Conservation (phyloP, 1,140 invertebrate species). For the Meloidogyne chitwoodi region DNA sequence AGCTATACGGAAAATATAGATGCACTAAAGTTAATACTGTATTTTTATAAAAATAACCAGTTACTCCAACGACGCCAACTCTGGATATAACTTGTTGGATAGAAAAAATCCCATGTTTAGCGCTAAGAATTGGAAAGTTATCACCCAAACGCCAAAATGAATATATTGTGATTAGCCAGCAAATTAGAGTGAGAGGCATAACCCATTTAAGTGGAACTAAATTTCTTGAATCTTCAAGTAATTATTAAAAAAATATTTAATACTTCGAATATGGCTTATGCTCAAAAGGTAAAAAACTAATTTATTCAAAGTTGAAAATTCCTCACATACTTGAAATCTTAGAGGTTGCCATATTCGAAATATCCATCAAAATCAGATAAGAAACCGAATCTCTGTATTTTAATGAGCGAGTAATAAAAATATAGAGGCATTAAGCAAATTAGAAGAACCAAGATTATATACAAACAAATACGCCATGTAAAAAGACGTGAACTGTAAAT, state of each 20-base stretch:
- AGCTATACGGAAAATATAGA: too few species aligned
- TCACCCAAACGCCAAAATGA: constrained; percentile 99
- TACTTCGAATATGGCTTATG: neutral
- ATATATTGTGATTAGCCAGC: constrained; percentile 87
- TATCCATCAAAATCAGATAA: constrained; percentile 30
- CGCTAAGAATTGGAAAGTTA: constrained; percentile 92
- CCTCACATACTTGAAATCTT: too few species aligned
- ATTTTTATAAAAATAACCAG: constrained; percentile 58
- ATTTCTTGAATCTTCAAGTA: neutral
- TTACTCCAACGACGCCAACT: constrained; percentile 95
- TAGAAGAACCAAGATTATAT: constrained; percentile 84
- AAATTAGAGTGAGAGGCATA: constrained; percentile 73
- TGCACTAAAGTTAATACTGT: too few species aligned
- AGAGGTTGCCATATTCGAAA: neutral
- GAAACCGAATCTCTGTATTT: constrained; percentile 83
- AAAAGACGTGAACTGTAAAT: constrained; percentile 30
- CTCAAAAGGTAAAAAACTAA: neutral
- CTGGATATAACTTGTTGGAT: constrained; percentile 93
- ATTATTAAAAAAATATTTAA: constrained; percentile 5
- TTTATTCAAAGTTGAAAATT: neutral
- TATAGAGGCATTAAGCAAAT: constrained; percentile 95
- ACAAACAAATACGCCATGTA: constrained; percentile 66
- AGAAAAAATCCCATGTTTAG: constrained; percentile 81
- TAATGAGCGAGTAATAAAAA: constrained; percentile 88
- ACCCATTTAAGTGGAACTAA: constrained; percentile 76